These are phyloP conservation scores for Agonopterix subpropinquella DNA, from an alignment of 2,888 invertebrate species.

Conservation along the genomic window DNA sequence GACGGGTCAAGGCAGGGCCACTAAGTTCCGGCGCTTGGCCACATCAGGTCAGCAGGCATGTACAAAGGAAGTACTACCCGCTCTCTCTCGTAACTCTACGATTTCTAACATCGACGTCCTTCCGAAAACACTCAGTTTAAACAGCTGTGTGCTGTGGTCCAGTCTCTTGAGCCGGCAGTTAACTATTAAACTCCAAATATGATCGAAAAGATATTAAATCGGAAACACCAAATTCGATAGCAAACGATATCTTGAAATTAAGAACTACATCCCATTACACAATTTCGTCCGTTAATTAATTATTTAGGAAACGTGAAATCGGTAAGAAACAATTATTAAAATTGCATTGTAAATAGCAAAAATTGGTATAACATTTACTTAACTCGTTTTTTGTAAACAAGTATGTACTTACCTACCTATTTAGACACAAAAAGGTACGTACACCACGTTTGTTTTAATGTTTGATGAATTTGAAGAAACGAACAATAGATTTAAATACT, in stretches of 20 bases:
- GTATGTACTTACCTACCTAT: too few species aligned
- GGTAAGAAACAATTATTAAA: too few species aligned
- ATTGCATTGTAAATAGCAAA: too few species aligned
- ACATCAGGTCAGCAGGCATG: too few species aligned
- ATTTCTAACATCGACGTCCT: constrained; percentile 51
- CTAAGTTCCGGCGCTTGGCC: constrained; percentile 5
- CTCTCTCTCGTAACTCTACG: constrained; percentile 15
- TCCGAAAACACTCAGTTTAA: constrained; percentile 32
- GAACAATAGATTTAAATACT: too few species aligned
- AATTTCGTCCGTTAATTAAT: constrained; percentile 12
- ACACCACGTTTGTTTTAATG: too few species aligned
- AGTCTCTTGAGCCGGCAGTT: constrained; percentile 17
- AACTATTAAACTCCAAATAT: constrained; percentile 17
- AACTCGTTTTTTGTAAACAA: too few species aligned
- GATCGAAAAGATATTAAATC: constrained; percentile 11
- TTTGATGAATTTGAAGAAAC: too few species aligned
- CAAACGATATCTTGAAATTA: constrained; percentile 16
- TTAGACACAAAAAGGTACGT: too few species aligned
- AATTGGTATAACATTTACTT: too few species aligned
- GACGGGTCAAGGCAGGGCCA: constrained; percentile 1
- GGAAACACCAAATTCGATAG: constrained; percentile 19
- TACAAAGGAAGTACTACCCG: constrained; percentile 32
- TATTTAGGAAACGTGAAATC: constrained; percentile 3
- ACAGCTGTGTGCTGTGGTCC: not conserved
- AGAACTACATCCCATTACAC: constrained; percentile 12